These are phyloP conservation scores for Zoanthus gigantus DNA, from an alignment of 92 coral and sea anemone genomes.

Conservation along the genomic window DNA sequence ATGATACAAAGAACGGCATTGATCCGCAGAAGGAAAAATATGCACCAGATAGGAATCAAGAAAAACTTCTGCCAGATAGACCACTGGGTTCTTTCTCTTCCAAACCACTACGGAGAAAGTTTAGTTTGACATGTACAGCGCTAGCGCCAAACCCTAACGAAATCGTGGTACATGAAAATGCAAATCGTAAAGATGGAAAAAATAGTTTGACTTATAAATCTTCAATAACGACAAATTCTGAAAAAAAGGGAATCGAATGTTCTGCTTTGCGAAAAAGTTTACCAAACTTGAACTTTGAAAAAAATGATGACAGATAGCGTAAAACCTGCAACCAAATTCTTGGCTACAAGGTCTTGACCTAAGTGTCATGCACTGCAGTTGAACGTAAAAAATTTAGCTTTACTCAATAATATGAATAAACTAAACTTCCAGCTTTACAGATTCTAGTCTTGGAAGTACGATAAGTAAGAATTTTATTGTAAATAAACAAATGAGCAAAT, in stretches of 20 bases:
- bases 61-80: background rate
- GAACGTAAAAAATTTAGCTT: too few species aligned
- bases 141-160: conserved; percentile 4
- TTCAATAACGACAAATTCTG: background rate
- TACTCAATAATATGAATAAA: too few species aligned
- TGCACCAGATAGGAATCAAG: background rate
- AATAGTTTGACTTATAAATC: background rate
- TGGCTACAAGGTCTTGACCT: too few species aligned
- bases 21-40: background rate
- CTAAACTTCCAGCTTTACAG: too few species aligned
- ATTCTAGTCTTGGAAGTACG: too few species aligned
- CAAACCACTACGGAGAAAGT: conserved; percentile 25
- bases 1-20: background rate
- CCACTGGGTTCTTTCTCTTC: background rate
- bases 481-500: too few species aligned
- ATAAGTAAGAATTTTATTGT: too few species aligned
- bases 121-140: background rate
- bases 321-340: too few species aligned
- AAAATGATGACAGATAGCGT: background rate
- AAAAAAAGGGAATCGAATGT: background rate
- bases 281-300: background rate
- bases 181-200: background rate
- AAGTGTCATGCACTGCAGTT: too few species aligned
- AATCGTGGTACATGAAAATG: background rate
- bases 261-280: conserved; percentile 6